Conservation (phyloP, 2,113 vertebrate species). For the pig (Sus scrofa) region T2T-Sscrofa CM000830.6:9300001-9300500, state of each 20-base stretch:
- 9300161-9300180: background rate
- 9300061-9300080: background rate
- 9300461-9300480: no score
- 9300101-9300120: background rate
- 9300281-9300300: no score
- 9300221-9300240: background rate
- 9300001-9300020: background rate
- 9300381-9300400: no score
- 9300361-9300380: no score
- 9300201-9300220: background rate
- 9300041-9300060: background rate
- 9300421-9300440: no score
- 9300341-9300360: no score
- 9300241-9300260: background rate
- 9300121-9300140: background rate
- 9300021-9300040: background rate
- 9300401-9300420: no score
- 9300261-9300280: background rate
- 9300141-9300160: background rate
- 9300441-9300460: no score
- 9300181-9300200: background rate
- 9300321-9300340: no score
- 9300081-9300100: background rate
- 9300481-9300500: no score
- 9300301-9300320: no score